phyloP scores from a whole-genome alignment of 2,113 vertebrate genomes.

The Gymnorhina tibicen region DNA sequence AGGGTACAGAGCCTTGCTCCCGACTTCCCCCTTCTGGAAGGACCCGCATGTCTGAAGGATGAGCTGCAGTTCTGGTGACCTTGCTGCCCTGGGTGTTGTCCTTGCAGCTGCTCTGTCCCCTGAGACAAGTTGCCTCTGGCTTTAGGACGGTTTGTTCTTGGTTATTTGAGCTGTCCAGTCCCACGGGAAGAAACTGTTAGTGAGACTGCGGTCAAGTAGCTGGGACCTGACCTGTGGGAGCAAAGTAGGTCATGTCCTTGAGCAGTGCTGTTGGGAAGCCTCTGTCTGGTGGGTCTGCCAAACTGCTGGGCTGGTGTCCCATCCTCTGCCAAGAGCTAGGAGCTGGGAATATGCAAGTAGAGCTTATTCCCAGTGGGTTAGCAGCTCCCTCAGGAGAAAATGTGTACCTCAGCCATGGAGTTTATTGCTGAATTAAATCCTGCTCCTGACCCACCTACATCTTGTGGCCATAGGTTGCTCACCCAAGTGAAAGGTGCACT shows the following conservation, averaged over 20 bases:
- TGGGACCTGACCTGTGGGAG: not conserved
- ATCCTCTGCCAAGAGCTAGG: not conserved
- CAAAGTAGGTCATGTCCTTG: conserved; percentile 2
- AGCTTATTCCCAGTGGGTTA: not conserved
- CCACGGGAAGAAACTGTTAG: not conserved
- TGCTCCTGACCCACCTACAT: not conserved
- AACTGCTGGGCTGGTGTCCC: not conserved
- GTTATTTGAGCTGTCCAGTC: not conserved
- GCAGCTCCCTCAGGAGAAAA: not conserved
- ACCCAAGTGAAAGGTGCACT: not conserved
- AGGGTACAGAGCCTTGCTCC: not conserved
- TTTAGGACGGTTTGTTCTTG: conserved; percentile 7
- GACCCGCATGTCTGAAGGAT: not conserved
- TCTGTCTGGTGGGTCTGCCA: not conserved
- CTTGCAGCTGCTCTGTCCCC: not conserved
- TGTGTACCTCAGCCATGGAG: not conserved
- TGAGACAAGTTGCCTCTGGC: not conserved
- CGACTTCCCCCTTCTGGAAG: not conserved
- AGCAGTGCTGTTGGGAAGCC: not conserved
- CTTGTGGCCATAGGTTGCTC: not conserved
- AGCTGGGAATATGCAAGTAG: not conserved
- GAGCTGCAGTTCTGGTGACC: not conserved
- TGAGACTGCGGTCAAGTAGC: not conserved
- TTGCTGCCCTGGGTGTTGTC: not conserved
- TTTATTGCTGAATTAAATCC: not conserved